These are phyloP conservation scores for Orussus abietinus DNA, from an alignment of 1,140 invertebrate species.

Conservation along the genomic window DNA sequence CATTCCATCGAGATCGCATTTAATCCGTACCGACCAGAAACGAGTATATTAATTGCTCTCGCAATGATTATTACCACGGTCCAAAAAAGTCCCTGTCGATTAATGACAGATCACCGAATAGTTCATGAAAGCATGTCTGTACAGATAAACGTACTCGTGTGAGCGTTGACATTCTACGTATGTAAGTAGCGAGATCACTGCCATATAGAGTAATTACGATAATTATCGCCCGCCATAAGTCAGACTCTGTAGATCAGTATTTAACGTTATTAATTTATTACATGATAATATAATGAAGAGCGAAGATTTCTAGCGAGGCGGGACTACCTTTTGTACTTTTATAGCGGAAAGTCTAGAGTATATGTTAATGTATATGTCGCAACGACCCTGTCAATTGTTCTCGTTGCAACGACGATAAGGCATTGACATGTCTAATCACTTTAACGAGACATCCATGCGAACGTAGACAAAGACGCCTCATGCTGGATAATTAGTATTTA, in stretches of 20 bases:
- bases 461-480: too few species aligned
- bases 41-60: slow-evolving; percentile 2
- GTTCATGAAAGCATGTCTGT: background rate
- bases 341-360: too few species aligned
- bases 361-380: too few species aligned
- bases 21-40: slow-evolving; percentile 2
- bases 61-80: background rate
- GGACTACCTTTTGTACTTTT: slow-evolving; percentile 50
- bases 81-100: slow-evolving; percentile 4
- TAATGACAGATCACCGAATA: slow-evolving; percentile 9
- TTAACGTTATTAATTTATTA: slow-evolving; percentile 53
- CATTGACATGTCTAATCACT: too few species aligned
- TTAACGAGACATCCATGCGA: too few species aligned
- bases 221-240: slow-evolving; percentile 28
- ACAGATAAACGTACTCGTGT: slow-evolving; percentile 2
- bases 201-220: slow-evolving; percentile 36
- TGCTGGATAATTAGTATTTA: slow-evolving; percentile 1
- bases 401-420: too few species aligned
- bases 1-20: background rate
- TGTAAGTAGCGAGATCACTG: slow-evolving; percentile 43
- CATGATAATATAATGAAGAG: slow-evolving; percentile 37
- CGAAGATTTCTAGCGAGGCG: slow-evolving; percentile 26
- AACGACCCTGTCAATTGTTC: too few species aligned
- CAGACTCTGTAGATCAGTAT: slow-evolving; percentile 52
- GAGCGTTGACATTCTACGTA: background rate